These are phyloP conservation scores for Hemichromis elongatus DNA, from an alignment of 2,113 vertebrate genomes.

Conservation along the genomic window DNA sequence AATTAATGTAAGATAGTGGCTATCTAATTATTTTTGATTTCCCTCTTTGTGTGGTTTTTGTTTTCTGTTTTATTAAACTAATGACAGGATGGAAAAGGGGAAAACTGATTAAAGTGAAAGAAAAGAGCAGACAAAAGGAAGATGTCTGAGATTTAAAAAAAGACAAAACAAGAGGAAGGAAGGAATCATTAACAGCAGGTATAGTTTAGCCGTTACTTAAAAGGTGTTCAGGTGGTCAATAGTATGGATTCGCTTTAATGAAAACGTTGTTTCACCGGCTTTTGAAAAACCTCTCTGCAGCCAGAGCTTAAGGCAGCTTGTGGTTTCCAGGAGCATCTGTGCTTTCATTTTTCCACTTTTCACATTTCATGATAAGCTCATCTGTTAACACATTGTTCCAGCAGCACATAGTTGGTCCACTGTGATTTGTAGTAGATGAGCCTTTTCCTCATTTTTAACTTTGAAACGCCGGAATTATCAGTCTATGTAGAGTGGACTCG, in stretches of 20 bases:
- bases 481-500: background rate
- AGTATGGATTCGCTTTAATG: conserved; percentile 43
- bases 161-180: background rate
- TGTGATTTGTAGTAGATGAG: background rate
- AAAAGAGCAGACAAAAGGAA: background rate
- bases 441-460: background rate
- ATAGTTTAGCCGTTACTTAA: conserved; percentile 15
- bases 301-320: background rate
- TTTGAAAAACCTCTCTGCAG: background rate
- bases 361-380: background rate
- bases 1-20: background rate
- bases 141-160: background rate
- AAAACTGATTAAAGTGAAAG: background rate
- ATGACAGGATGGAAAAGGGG: background rate
- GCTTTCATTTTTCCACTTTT: background rate
- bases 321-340: background rate
- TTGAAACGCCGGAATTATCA: background rate
- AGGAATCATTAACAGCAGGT: conserved; percentile 34
- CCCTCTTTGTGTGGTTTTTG: background rate
- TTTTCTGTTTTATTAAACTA: background rate
- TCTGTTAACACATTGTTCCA: background rate
- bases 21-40: background rate
- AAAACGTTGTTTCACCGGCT: conserved; percentile 32
- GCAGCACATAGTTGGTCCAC: background rate
- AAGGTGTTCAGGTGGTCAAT: conserved; percentile 8